Percentiles rank a stretch among this genome's conserved stretches.
These are phyloP conservation scores for Bombus balteatus DNA, from an alignment of 1,140 invertebrate genomes.

Conservation along the genomic window DNA sequence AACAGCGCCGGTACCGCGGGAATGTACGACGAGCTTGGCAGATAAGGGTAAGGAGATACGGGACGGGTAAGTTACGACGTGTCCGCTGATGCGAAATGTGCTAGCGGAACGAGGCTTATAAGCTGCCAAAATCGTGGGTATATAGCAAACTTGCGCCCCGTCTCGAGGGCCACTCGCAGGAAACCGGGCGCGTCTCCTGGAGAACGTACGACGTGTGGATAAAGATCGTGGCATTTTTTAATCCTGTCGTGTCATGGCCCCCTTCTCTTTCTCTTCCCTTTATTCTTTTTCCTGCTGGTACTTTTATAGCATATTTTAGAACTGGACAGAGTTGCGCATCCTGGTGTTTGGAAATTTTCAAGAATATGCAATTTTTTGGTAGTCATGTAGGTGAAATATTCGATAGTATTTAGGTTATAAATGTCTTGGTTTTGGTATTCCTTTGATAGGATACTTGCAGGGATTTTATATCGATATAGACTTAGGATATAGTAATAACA, in stretches of 20 bases:
- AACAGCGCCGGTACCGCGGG: conserved; percentile 57
- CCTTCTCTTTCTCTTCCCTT: not conserved
- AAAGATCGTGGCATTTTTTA: conserved; percentile 38
- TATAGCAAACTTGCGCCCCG: not conserved
- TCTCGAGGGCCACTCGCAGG: not conserved
- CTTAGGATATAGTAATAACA: too few species aligned
- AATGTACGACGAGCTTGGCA: conserved; percentile 62
- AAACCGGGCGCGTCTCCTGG: not conserved
- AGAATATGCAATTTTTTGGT: not conserved
- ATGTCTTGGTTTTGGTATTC: too few species aligned
- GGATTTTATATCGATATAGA: too few species aligned
- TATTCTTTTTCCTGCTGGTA: not conserved
- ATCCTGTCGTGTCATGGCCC: conserved; percentile 16
- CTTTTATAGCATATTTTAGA: conserved; percentile 8
- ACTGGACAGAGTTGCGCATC: too few species aligned
- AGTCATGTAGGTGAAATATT: not conserved
- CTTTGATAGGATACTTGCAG: too few species aligned
- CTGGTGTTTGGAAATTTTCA: not conserved
- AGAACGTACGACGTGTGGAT: conserved; percentile 41
- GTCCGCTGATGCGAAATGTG: conserved; percentile 61
- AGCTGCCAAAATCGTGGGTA: conserved; percentile 62
- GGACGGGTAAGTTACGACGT: conserved; percentile 66
- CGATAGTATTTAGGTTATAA: not conserved
- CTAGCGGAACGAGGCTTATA: conserved; percentile 60
- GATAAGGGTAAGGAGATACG: conserved; percentile 70